phyloP scores from a whole-genome alignment of 2,888 invertebrate genomes.

The Caenorhabditis sp. region DNA sequence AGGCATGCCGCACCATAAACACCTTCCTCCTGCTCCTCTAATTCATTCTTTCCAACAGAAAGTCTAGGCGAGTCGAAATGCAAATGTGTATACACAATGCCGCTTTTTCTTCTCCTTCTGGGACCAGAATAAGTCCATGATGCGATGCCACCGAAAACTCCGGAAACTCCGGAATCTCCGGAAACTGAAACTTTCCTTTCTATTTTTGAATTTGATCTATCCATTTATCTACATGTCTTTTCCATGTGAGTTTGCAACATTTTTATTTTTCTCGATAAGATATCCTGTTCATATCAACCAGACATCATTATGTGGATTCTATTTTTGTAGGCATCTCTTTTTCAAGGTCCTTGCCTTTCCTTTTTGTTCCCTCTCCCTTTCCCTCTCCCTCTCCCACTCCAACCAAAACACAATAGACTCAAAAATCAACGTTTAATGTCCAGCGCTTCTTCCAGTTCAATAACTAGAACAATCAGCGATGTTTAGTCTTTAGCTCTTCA shows the following conservation, averaged over 20 bases:
- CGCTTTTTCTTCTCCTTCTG: neutral
- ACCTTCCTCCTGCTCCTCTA: conserved; percentile 7
- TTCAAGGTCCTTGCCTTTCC: conserved; percentile 16
- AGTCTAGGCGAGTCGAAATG: too few species aligned
- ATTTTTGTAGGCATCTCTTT: conserved; percentile 1
- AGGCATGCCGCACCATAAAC: conserved; percentile 5
- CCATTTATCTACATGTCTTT: conserved; percentile 1
- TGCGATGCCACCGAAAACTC: conserved; percentile 57
- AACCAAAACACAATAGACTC: too few species aligned
- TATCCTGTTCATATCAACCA: too few species aligned
- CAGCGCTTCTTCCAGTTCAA: too few species aligned
- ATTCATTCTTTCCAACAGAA: too few species aligned
- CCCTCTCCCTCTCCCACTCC: neutral
- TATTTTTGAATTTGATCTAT: conserved; percentile 16
- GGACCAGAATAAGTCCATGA: conserved; percentile 15
- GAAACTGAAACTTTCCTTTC: conserved; percentile 32
- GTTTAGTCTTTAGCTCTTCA: conserved; percentile 50
- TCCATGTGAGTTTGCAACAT: too few species aligned
- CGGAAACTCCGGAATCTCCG: too few species aligned
- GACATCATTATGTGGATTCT: too few species aligned
- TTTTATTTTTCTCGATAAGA: too few species aligned
- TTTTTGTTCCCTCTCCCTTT: neutral
- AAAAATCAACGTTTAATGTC: too few species aligned
- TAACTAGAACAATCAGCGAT: too few species aligned
- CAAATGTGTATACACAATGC: conserved; percentile 3